Percentiles rank a stretch among this genome's conserved stretches.
Conservation (phyloP, 2,113 vertebrate genomes). For the Equus przewalskii region DNA sequence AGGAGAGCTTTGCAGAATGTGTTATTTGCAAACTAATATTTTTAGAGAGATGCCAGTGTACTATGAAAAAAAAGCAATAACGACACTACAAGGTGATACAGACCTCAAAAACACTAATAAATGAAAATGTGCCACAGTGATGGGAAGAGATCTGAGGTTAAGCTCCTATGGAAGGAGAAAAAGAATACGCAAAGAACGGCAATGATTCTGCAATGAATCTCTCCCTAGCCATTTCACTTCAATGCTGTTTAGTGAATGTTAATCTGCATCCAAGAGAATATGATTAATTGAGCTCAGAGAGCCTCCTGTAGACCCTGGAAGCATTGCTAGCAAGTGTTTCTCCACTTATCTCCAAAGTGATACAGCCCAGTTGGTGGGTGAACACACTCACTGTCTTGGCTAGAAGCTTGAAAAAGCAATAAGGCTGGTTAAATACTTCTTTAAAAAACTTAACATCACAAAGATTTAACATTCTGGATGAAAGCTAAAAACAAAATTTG, state of each 20-base stretch:
- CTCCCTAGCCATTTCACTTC: neutral
- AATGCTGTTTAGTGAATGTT: neutral
- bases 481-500: neutral
- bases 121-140: neutral
- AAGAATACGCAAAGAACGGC: accelerated
- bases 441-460: neutral
- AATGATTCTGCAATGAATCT: neutral
- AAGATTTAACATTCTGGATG: neutral
- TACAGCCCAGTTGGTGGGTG: too few species aligned
- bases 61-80: neutral
- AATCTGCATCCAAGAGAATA: too few species aligned
- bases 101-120: neutral
- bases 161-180: too few species aligned
- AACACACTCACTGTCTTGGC: too few species aligned
- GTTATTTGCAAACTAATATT: neutral
- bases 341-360: too few species aligned
- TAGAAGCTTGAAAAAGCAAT: too few species aligned
- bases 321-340: neutral
- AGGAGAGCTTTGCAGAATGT: neutral
- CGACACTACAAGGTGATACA: neutral
- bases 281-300: too few species aligned
- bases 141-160: too few species aligned
- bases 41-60: neutral
- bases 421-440: neutral
- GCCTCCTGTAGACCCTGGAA: neutral